These are phyloP conservation scores for Pipistrellus pipistrellus DNA, from an alignment of 2,797 vertebrate species.

Conservation along the genomic window DNA sequence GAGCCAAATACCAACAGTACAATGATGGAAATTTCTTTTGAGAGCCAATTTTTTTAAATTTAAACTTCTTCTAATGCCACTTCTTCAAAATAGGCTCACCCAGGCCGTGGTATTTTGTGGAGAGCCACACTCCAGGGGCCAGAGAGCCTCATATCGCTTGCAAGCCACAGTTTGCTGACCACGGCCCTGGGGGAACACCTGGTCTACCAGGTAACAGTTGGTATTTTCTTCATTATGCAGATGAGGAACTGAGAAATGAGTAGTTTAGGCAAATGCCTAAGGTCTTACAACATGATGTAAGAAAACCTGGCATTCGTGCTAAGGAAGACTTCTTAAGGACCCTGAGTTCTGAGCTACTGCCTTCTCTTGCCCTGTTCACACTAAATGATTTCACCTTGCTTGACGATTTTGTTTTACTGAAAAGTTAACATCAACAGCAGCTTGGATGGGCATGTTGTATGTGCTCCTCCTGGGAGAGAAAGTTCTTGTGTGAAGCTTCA, in stretches of 20 bases:
- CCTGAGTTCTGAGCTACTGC: not conserved
- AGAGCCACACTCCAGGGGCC: too few relatives aligned
- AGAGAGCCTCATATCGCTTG: too few relatives aligned
- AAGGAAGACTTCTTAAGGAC: slow-evolving; percentile 1
- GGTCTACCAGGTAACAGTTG: not conserved
- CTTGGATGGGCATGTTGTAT: not conserved
- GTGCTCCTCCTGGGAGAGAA: not conserved
- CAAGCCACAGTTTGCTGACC: too few relatives aligned
- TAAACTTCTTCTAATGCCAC: too few relatives aligned
- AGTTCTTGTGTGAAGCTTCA: slow-evolving; percentile 49
- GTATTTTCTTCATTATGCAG: slow-evolving; percentile 15
- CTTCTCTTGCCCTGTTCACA: not conserved
- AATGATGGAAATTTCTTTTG: too few relatives aligned
- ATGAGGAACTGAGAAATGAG: not conserved
- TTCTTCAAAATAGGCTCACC: too few relatives aligned
- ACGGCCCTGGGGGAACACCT: not conserved
- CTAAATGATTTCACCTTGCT: not conserved
- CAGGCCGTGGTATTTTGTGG: too few relatives aligned
- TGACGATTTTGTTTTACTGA: slow-evolving; percentile 13
- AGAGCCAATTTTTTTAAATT: too few relatives aligned
- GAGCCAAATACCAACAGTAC: too few relatives aligned
- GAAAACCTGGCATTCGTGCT: not conserved
- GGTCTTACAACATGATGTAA: not conserved
- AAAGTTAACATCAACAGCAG: not conserved
- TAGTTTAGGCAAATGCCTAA: not conserved